These are phyloP conservation scores for Sussaba pulchella DNA, from an alignment of 2,888 invertebrate genomes.

Conservation along the genomic window DNA sequence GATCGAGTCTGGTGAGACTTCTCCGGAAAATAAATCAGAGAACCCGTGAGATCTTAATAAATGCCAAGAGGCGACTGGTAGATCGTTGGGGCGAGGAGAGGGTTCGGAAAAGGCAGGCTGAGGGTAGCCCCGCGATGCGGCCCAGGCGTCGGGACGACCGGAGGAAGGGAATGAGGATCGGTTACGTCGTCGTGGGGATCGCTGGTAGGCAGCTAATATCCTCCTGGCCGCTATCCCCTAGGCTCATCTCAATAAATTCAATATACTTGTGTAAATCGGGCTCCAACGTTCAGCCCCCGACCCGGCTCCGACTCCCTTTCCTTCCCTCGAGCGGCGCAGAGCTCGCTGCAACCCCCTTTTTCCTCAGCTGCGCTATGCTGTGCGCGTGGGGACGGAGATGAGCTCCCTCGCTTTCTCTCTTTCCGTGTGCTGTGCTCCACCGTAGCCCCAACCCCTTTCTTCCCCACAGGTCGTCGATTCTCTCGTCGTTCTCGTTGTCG, in stretches of 20 bases:
- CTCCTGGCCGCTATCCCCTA: conserved; percentile 83
- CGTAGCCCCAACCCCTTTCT: conserved; percentile 54
- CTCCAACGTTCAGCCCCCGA: conserved; percentile 31
- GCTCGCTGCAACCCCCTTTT: conserved; percentile 51
- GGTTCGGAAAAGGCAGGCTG: background rate
- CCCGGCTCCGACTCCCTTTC: conserved; percentile 40
- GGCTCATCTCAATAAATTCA: conserved; percentile 85
- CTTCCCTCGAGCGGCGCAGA: conserved; percentile 43
- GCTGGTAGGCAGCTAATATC: conserved; percentile 84
- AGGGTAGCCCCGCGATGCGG: background rate
- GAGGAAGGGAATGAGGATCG: conserved; percentile 49
- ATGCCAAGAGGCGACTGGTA: conserved; percentile 67
- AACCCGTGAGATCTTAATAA: conserved; percentile 81
- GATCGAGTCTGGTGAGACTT: too few relatives aligned
- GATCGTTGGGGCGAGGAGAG: conserved; percentile 4
- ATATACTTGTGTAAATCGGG: conserved; percentile 84
- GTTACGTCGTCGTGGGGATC: conserved; percentile 69
- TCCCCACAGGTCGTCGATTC: conserved; percentile 60
- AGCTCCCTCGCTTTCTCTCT: conserved; percentile 75
- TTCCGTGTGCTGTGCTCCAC: conserved; percentile 52
- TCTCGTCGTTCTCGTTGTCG: conserved; percentile 62
- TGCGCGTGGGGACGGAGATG: conserved; percentile 77
- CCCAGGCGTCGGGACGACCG: conserved; percentile 39
- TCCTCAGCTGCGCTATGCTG: conserved; percentile 47
- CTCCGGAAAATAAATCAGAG: conserved; percentile 79